Evolutionary conservation across 2,888 invertebrate genomes (phyloP).

Genomic region (Mimas tiliae): DNA sequence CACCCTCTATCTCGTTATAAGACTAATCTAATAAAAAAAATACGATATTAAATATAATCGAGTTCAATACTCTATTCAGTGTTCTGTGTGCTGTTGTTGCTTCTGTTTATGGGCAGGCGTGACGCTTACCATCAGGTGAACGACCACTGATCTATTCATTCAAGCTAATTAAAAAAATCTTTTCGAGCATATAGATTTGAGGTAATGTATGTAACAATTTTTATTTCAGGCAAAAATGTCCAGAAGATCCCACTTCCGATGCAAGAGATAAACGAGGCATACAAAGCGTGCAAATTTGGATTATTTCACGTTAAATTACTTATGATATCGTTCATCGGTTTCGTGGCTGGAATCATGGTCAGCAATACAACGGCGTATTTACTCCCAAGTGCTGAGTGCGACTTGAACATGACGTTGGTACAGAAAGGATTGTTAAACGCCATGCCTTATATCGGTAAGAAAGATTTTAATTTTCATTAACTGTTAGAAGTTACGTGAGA

Average conservation of each 20-base stretch:
- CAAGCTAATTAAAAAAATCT: too few species aligned
- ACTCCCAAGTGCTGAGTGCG: slow-evolving; percentile 70
- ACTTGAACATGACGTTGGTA: slow-evolving; percentile 62
- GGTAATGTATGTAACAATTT: too few species aligned
- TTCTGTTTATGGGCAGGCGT: too few species aligned
- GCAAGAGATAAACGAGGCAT: slow-evolving; percentile 63
- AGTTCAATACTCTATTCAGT: too few species aligned
- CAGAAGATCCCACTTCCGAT: slow-evolving; percentile 52
- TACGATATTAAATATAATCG: too few species aligned
- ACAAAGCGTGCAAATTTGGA: slow-evolving; percentile 64
- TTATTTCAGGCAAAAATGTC: slow-evolving; percentile 49
- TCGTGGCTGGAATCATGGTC: slow-evolving; percentile 53
- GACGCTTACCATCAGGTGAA: too few species aligned
- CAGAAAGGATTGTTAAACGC: slow-evolving; percentile 69
- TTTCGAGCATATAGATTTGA: too few species aligned
- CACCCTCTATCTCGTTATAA: too few species aligned
- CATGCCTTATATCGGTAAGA: slow-evolving; percentile 66
- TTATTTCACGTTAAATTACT: slow-evolving; percentile 61
- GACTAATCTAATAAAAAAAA: too few species aligned
- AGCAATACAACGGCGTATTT: slow-evolving; percentile 60
- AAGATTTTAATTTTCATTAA: background rate
- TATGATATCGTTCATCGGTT: slow-evolving; percentile 48
- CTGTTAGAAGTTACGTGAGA: too few species aligned
- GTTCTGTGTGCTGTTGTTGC: too few species aligned
- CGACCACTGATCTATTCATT: too few species aligned